Base-by-base conservation (phyloP, 2,113 vertebrate genomes). In the Nicator chloris region DNA sequence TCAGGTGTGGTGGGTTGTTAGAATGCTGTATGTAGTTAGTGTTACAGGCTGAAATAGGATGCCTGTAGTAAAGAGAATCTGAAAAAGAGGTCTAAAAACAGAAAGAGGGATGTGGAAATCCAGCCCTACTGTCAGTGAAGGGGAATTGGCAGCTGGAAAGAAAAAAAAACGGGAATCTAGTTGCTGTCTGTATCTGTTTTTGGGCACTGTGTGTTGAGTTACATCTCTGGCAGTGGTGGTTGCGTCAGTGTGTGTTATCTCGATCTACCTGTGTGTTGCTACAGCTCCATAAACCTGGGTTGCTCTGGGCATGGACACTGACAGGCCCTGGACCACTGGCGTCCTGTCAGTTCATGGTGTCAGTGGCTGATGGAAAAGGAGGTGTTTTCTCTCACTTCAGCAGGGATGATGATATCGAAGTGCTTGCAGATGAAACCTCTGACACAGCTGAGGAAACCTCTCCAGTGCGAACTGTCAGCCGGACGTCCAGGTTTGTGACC, bases 331-430 rank as follows among this genome's bases (percentile, higher is more conserved):
- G 49, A 35, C 5, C 39, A 6, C 20, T 15, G n/a, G 42, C 1
- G 1, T 45, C 14, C 21, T 3, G 54, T 54, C 54, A 16, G 47
- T 56, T 77, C 35, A 0, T 50, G 24, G 9, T 53, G 10, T 63
- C 13, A 33, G 37, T 51, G 42, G 47, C 90, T 85, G 73, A 40
- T 23, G 92, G 88, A 85, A 50, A 97, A 90, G 7, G 37, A 42
- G 19, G 8, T 91, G 59, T 88, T 83, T 61, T 86, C 59, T 92
- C 76, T 91, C 88, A 91, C 65, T 91, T 96, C 86, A 88, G 64
- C 97, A 99, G 99, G 96, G 99, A 99, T 27, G 99, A 99, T 90
- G 99, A 99, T 95, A 99, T 99, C 3, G 99, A 99, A 96, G 99
- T 99, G 50, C 97, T 99, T 57, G 63, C 97, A 4, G 99, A 99